These are phyloP conservation scores for Melieria omissa DNA, from an alignment of 2,888 invertebrate genomes.

Conservation along the genomic window DNA sequence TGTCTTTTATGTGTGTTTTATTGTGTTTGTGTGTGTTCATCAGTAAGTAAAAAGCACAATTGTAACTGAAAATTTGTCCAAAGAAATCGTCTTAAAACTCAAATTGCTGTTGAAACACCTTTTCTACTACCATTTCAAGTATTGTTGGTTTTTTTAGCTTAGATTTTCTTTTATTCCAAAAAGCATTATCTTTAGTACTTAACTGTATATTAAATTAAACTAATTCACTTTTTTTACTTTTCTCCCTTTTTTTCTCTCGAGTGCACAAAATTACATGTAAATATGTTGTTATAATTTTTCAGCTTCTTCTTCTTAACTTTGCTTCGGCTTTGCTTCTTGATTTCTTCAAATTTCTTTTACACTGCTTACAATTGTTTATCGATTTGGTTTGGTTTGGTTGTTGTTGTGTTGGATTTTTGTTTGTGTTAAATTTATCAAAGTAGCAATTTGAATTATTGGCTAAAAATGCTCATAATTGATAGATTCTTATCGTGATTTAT, in stretches of 20 bases:
- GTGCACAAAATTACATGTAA: conserved; percentile 42
- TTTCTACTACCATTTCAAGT: no score
- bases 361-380: conserved; percentile 14
- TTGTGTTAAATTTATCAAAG: conserved; percentile 25
- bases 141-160: not conserved
- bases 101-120: no score
- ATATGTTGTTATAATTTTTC: conserved; percentile 25
- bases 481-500: conserved; percentile 21
- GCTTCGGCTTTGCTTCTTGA: not conserved
- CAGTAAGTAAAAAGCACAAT: no score
- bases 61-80: no score
- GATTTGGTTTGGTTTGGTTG: conserved; percentile 21
- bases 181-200: conserved; percentile 10
- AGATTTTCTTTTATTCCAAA: not conserved
- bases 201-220: not conserved
- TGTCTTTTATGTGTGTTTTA: no score
- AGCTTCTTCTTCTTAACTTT: not conserved
- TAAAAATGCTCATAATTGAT: conserved; percentile 45
- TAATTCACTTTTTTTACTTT: conserved; percentile 1
- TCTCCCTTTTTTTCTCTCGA: conserved; percentile 21
- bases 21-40: no score
- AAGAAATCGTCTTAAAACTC: no score
- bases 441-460: conserved; percentile 35
- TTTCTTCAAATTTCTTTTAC: not conserved
- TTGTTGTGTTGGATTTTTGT: conserved; percentile 22